These are phyloP conservation scores for Takifugu bimaculatus DNA, from an alignment of 2,113 vertebrate genomes.

Conservation along the genomic window DNA sequence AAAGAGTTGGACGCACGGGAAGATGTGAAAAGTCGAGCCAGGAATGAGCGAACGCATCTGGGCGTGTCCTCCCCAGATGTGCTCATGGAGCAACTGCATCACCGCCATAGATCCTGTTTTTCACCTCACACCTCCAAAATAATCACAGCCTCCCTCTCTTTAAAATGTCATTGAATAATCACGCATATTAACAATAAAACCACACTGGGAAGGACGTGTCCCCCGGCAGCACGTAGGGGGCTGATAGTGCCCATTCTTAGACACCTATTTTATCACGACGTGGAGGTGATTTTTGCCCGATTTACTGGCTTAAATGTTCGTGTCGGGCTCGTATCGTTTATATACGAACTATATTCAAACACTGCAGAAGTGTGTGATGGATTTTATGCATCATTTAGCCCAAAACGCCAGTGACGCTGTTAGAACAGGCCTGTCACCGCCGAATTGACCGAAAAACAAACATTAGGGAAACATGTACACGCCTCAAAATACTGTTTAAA, in stretches of 20 bases:
- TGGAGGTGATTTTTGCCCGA: neutral
- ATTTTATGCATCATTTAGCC: neutral
- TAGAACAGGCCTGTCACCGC: neutral
- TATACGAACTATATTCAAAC: neutral
- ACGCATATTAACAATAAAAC: too few species aligned
- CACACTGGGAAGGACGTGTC: neutral
- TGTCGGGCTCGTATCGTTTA: neutral
- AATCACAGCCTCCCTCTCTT: too few species aligned
- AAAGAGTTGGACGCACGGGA: too few species aligned
- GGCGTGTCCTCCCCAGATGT: constrained; percentile 63
- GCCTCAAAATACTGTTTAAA: too few species aligned
- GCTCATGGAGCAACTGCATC: constrained; percentile 5
- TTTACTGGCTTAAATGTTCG: neutral
- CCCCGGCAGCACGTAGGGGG: neutral
- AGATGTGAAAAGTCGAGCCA: neutral
- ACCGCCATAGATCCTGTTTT: neutral
- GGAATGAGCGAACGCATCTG: constrained; percentile 43
- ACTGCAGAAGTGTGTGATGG: neutral
- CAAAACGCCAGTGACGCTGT: neutral
- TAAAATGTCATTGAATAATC: too few species aligned
- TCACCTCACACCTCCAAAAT: too few species aligned
- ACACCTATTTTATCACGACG: constrained; percentile 11
- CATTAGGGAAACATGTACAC: too few species aligned
- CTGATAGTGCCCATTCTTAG: neutral
- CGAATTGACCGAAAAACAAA: too few species aligned